Evolutionary conservation across 2,113 vertebrate species (phyloP).

Genomic region (Turnix velox): DNA sequence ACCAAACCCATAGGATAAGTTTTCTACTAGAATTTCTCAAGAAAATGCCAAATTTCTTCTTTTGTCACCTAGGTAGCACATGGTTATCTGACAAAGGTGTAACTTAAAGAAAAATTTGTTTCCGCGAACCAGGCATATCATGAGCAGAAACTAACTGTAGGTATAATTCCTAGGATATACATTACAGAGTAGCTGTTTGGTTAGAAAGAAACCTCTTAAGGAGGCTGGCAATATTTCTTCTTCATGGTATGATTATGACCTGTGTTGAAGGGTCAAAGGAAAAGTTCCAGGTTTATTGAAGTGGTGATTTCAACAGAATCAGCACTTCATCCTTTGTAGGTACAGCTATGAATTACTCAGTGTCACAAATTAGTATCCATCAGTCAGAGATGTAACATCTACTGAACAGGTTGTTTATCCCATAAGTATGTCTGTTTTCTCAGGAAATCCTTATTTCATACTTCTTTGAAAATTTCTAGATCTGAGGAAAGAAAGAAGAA

Average conservation of each 20-base stretch:
- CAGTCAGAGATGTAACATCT: background rate
- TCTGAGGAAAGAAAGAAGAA: background rate
- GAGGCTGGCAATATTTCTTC: background rate
- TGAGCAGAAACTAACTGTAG: background rate
- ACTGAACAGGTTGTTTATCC: background rate
- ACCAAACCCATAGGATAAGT: background rate
- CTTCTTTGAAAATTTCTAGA: background rate
- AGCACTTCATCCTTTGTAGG: background rate
- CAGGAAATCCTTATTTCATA: background rate
- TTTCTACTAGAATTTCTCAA: background rate
- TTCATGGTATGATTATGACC: background rate
- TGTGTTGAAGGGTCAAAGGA: background rate
- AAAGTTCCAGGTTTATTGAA: background rate
- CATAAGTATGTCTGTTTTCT: background rate
- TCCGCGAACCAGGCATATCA: background rate
- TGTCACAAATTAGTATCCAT: background rate
- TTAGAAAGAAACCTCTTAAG: background rate
- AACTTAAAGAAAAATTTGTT: background rate
- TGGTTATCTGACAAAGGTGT: background rate
- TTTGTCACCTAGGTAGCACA: background rate
- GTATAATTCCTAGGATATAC: background rate
- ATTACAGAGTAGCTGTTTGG: background rate
- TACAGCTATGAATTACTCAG: background rate
- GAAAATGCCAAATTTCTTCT: fast-evolving
- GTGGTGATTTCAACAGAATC: background rate